These are phyloP conservation scores for Odocoileus hemionus DNA, from an alignment of 2,113 vertebrate genomes.

Conservation along the genomic window DNA sequence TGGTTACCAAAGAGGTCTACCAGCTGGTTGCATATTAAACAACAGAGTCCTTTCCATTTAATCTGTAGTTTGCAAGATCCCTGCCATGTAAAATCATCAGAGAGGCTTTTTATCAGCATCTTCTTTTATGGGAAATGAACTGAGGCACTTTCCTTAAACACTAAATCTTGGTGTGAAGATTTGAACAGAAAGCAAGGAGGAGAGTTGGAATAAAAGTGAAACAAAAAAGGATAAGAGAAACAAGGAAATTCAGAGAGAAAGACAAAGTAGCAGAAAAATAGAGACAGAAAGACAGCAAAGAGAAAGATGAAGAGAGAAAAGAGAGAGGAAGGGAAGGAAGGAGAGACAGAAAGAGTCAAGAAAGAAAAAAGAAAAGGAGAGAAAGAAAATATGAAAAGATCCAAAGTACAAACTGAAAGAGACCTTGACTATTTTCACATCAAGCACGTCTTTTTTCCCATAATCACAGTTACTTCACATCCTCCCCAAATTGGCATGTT, in stretches of 20 bases:
- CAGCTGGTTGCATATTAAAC: background rate
- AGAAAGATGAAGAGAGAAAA: background rate
- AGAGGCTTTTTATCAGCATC: background rate
- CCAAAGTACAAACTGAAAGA: background rate
- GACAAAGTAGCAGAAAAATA: background rate
- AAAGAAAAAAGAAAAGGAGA: background rate
- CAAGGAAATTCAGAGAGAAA: background rate
- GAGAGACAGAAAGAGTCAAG: background rate
- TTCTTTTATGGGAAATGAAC: background rate
- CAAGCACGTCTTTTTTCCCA: constrained; percentile 59
- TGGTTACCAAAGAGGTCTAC: background rate
- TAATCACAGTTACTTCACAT: constrained; percentile 73
- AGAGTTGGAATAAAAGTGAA: background rate
- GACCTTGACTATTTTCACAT: constrained; percentile 55
- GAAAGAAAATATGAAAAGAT: background rate
- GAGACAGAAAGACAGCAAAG: background rate
- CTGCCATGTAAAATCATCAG: background rate
- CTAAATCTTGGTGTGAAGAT: background rate
- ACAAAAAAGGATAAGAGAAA: background rate
- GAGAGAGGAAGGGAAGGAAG: background rate
- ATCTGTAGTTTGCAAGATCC: background rate
- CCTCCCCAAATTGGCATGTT: constrained; percentile 56
- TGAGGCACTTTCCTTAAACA: background rate
- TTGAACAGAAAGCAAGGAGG: background rate
- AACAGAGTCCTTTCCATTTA: background rate